Conservation (phyloP, 2,888 invertebrate genomes). For the Aphrophora alni region DNA sequence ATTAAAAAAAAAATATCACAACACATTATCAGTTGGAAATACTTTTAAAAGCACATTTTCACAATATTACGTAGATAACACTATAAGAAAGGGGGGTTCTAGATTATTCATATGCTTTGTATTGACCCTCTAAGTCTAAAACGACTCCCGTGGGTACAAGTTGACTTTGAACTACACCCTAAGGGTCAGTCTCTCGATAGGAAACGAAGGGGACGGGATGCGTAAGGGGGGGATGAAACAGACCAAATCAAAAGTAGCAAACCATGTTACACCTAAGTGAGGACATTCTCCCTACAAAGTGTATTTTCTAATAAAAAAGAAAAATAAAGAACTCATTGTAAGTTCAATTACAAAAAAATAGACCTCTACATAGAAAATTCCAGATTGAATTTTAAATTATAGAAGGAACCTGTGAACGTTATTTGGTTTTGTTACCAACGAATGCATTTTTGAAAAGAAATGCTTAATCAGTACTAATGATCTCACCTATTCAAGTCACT, state of each 20-base stretch:
- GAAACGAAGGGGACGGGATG: neutral
- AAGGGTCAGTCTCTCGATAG: slow-evolving; percentile 1
- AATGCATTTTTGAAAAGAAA: too few species aligned
- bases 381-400: too few species aligned
- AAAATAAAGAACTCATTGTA: neutral
- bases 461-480: too few species aligned
- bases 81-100: neutral
- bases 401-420: too few species aligned
- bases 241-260: neutral
- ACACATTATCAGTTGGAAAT: too few species aligned
- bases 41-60: neutral
- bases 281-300: neutral
- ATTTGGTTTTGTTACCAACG: too few species aligned
- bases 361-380: neutral
- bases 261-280: neutral
- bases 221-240: neutral
- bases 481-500: too few species aligned
- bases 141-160: neutral
- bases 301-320: too few species aligned
- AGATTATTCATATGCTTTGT: neutral
- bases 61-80: neutral
- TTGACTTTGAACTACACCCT: neutral
- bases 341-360: neutral
- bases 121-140: neutral
- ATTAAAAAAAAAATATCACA: too few species aligned